Evolutionary conservation across 2,888 invertebrate species (phyloP).

Genomic region (Sussaba pulchella): DNA sequence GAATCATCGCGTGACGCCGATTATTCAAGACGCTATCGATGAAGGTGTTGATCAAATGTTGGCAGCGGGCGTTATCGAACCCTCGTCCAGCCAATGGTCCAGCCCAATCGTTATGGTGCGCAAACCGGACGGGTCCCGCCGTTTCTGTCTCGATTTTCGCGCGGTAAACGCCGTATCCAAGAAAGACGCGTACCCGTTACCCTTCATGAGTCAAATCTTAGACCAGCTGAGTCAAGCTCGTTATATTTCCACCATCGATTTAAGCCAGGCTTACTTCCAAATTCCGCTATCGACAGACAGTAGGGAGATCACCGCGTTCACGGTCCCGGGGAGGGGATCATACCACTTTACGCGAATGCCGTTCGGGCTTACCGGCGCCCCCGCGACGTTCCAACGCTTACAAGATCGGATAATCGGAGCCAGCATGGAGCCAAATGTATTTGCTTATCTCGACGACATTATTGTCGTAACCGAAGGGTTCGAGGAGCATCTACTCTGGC

Average conservation of each 20-base stretch:
- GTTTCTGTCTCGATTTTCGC: background rate
- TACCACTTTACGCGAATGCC: constrained; percentile 27
- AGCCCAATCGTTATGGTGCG: background rate
- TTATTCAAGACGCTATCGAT: background rate
- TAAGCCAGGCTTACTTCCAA: constrained; percentile 1
- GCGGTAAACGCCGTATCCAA: background rate
- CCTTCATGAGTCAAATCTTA: constrained; percentile 20
- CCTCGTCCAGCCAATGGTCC: constrained; percentile 14
- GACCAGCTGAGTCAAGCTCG: background rate
- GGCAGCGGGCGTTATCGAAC: constrained; percentile 20
- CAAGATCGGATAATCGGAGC: background rate
- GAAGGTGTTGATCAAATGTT: constrained; percentile 9
- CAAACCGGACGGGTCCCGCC: background rate
- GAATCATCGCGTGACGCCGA: constrained; percentile 5
- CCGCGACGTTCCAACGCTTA: background rate
- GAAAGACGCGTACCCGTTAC: background rate
- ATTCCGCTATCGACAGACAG: background rate
- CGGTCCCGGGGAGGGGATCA: background rate
- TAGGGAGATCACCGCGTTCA: background rate
- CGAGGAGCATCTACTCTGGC: constrained; percentile 7
- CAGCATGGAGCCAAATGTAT: background rate
- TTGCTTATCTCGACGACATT: constrained; percentile 12
- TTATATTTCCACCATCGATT: constrained; percentile 16
- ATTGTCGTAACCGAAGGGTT: background rate
- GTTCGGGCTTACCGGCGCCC: constrained; percentile 3